These are phyloP conservation scores for Sparidentex hasta DNA, from an alignment of 2,797 vertebrate genomes.

Conservation along the genomic window DNA sequence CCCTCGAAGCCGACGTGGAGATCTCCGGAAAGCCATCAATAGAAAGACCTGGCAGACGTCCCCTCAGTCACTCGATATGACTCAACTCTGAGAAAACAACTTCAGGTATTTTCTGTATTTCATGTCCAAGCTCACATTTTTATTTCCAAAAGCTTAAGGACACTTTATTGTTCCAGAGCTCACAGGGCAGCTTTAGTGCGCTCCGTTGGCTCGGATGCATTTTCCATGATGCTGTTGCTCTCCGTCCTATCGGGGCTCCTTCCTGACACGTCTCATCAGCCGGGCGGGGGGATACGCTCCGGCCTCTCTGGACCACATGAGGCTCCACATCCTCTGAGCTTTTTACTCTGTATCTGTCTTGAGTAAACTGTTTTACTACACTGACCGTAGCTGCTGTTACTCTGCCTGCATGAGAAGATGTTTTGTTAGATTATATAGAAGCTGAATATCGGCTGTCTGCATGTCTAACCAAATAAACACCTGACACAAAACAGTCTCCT, in stretches of 20 bases:
- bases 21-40: constrained; percentile 27
- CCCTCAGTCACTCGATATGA: constrained; percentile 27
- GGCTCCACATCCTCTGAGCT: constrained; percentile 10
- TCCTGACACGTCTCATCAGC: constrained; percentile 33
- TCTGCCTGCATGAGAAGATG: constrained; percentile 20
- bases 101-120: constrained; percentile 52
- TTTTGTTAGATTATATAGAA: constrained; percentile 36
- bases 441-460: background rate
- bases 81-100: constrained; percentile 39
- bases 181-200: constrained; percentile 35
- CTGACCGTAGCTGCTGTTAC: constrained; percentile 50
- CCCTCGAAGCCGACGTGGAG: constrained; percentile 15
- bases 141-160: constrained; percentile 50
- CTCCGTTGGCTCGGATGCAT: constrained; percentile 31
- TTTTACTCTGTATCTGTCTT: constrained; percentile 31
- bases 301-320: constrained; percentile 22
- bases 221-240: constrained; percentile 60
- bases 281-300: constrained; percentile 7
- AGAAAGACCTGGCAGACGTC: constrained; percentile 28
- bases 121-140: constrained; percentile 56
- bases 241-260: constrained; percentile 28
- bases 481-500: background rate
- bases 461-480: constrained; percentile 4
- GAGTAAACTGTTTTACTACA: constrained; percentile 38
- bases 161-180: constrained; percentile 59